Evolutionary conservation across 2,113 vertebrate species (phyloP).

Genomic region (Grallaria varia): DNA sequence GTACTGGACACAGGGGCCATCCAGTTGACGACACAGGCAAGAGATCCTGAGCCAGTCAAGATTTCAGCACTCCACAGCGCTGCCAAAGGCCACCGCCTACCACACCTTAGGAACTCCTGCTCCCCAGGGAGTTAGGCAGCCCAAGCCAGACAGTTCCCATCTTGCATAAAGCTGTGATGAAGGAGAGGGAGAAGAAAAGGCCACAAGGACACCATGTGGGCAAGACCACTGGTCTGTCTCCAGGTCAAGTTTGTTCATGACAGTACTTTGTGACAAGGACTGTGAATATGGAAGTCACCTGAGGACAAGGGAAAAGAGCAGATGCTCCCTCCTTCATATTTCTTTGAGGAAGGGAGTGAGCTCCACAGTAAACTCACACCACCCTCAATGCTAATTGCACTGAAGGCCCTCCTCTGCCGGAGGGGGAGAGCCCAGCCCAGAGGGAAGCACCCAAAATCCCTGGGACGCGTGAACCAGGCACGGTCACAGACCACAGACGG

Average conservation of each 20-base stretch:
- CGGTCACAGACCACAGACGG: fast-evolving
- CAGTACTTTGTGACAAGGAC: neutral
- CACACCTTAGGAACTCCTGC: neutral
- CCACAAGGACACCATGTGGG: neutral
- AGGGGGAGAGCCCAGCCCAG: neutral
- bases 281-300: neutral
- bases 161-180: neutral
- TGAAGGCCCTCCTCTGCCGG: neutral
- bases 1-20: neutral
- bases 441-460: neutral
- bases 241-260: neutral
- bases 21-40: neutral
- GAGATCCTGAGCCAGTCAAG: neutral
- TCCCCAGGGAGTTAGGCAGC: neutral
- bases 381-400: neutral
- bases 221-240: neutral
- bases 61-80: neutral
- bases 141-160: neutral
- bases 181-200: neutral
- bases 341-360: neutral
- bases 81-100: neutral
- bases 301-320: neutral
- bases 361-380: neutral
- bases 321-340: neutral
- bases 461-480: neutral